Conservation (phyloP, 2,888 invertebrate genomes). For the Notodonta ziczac region DNA sequence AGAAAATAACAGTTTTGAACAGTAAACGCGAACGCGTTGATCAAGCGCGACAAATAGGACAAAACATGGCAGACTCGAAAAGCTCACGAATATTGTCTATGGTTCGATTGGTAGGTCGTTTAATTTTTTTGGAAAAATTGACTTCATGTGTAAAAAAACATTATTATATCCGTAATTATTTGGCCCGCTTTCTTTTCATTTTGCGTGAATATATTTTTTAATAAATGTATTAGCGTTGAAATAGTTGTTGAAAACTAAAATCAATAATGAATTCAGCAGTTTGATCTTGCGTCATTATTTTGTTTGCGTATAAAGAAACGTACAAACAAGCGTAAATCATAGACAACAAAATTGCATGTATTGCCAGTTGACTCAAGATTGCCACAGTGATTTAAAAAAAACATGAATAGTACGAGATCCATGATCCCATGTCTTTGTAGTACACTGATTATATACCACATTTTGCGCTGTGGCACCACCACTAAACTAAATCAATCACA, state of each 20-base stretch:
- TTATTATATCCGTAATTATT: no score
- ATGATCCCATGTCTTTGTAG: no score
- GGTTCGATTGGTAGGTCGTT: constrained; percentile 43
- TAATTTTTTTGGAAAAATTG: neutral
- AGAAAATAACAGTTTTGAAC: constrained; percentile 75
- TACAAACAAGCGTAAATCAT: constrained; percentile 35
- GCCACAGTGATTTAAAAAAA: no score
- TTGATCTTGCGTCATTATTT: neutral
- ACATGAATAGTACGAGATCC: no score
- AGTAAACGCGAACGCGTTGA: constrained; percentile 79
- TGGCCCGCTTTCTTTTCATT: no score
- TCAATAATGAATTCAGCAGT: neutral
- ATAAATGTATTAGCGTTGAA: neutral
- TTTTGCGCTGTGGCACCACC: no score
- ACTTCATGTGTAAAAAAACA: neutral
- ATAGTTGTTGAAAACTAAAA: neutral
- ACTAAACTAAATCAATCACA: no score
- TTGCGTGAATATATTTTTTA: no score
- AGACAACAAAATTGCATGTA: constrained; percentile 36
- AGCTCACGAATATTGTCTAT: constrained; percentile 77
- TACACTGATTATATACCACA: no score
- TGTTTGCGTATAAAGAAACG: constrained; percentile 44
- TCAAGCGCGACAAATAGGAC: constrained; percentile 84
- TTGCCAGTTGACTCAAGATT: neutral
- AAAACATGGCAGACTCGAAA: constrained; percentile 85